Percentiles rank a stretch among this genome's conserved stretches.
Evolutionary conservation across 2,113 vertebrate species (phyloP).

Genomic region (Pachycephala philippinensis): DNA sequence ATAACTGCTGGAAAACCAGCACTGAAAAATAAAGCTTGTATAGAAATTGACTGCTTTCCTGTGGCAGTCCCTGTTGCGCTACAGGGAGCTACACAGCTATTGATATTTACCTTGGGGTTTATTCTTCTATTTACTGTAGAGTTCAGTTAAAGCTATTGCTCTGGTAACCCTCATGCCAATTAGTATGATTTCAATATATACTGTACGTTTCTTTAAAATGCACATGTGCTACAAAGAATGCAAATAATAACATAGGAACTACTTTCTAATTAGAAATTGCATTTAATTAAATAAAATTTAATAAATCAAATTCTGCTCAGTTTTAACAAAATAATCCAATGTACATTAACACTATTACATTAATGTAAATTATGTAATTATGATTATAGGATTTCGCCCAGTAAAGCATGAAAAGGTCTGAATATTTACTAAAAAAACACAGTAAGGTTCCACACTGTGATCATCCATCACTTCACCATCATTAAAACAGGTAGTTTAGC

Average conservation of each 20-base stretch:
- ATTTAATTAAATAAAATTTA: not conserved
- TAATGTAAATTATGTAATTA: not conserved
- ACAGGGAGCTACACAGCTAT: not conserved
- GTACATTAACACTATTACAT: not conserved
- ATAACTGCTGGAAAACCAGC: not conserved
- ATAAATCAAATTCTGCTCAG: not conserved
- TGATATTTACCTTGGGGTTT: not conserved
- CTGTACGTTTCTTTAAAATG: not conserved
- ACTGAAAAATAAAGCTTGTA: not conserved
- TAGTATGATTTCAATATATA: not conserved
- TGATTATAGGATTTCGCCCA: not conserved
- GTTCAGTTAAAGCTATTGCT: conserved; percentile 10
- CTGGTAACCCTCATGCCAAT: not conserved
- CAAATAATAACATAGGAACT: not conserved
- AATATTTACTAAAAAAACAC: not conserved
- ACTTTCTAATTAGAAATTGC: not conserved
- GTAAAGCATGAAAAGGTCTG: not conserved
- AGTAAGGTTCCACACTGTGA: not conserved
- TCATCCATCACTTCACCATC: not conserved
- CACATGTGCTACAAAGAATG: not conserved
- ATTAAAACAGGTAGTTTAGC: not conserved
- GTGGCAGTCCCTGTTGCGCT: not conserved
- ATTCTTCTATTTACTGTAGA: not conserved
- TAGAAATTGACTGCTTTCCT: not conserved
- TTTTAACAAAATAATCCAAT: not conserved